Evolutionary conservation across 2,888 invertebrate genomes (phyloP).

Genomic region (Pherbina coryleti): DNA sequence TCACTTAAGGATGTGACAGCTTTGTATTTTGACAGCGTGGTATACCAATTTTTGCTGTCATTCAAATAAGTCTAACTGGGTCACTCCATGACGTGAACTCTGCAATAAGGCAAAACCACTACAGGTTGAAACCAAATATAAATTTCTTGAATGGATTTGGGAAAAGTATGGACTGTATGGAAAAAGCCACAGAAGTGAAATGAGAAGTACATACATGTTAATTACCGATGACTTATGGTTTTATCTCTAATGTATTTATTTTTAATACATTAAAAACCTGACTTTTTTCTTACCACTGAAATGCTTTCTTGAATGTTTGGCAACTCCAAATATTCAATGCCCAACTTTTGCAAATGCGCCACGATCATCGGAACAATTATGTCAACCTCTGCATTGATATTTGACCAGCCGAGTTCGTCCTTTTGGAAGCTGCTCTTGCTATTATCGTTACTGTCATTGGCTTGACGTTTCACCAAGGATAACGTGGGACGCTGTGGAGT

Average conservation of each 20-base stretch:
- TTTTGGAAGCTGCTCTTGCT: conserved; percentile 19
- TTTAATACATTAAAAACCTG: background rate
- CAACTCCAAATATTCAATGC: conserved; percentile 61
- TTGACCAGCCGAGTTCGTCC: conserved; percentile 62
- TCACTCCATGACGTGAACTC: too few relatives aligned
- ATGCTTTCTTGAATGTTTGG: conserved; percentile 66
- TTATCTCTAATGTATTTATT: background rate
- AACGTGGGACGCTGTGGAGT: conserved; percentile 1
- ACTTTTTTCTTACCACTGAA: conserved; percentile 59
- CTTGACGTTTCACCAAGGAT: conserved; percentile 17
- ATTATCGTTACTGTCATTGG: background rate
- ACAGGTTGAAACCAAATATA: too few relatives aligned
- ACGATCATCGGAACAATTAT: conserved; percentile 66
- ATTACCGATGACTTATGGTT: too few relatives aligned
- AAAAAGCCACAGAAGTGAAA: too few relatives aligned
- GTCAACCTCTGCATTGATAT: conserved; percentile 67
- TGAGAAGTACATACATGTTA: too few relatives aligned
- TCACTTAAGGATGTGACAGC: too few relatives aligned
- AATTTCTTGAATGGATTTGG: too few relatives aligned
- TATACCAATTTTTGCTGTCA: too few relatives aligned
- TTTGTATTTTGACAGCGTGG: too few relatives aligned
- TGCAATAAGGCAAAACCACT: too few relatives aligned
- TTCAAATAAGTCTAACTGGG: too few relatives aligned
- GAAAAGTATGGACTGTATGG: too few relatives aligned
- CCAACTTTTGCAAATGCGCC: conserved; percentile 59